Base-by-base conservation (phyloP, 1,140 invertebrate species). In the Riptortus pedestris region DNA sequence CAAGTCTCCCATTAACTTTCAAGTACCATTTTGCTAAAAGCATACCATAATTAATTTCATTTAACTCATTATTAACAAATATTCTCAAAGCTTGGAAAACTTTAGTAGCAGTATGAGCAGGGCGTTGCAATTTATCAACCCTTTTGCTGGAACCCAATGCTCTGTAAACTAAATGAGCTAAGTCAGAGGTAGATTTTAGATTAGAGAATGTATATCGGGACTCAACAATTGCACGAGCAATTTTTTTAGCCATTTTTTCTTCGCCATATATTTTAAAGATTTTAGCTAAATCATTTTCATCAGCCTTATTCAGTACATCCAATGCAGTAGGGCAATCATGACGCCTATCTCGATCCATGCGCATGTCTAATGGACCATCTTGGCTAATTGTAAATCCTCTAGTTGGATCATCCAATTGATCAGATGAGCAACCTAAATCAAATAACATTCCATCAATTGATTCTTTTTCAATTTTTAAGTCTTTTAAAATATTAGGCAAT, bases 11-110 rank as follows among this genome's bases (percentile, higher is more conserved):
- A 29, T 83, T 80, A 0, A 82, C 72, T 76, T 88, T 88, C 22
- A 98, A 78, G 72, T 87, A 89, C 66, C 82, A 79, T 57, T 85
- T 79, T 0, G 91, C 88, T 67, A 93, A 70, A 33, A 89, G 72
- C 71, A 97, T 83, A 1, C 82, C 94, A 76, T 91, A 90, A 78
- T 96, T 91, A 3, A 97, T 82, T 79, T 98, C 93, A 75, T 98
- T 98, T 0, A 98, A 75, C 78, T 98, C 94, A 75, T 98, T 91
- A 73, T 98, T 98, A 0, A 98, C 90, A 77, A 97, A 96, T 67
- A 97, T 96, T 69, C 94, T 78, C 62, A 98, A 73, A 0, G 93
- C 94, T 78, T 95, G 91, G 78, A 97, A 98, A 0, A 91, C 86
- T 81, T 93, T 94, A 2, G 91, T 95, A 0, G 93, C 93, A 66